Conservation (phyloP, 2,113 vertebrate species). For the Natator depressus region DNA sequence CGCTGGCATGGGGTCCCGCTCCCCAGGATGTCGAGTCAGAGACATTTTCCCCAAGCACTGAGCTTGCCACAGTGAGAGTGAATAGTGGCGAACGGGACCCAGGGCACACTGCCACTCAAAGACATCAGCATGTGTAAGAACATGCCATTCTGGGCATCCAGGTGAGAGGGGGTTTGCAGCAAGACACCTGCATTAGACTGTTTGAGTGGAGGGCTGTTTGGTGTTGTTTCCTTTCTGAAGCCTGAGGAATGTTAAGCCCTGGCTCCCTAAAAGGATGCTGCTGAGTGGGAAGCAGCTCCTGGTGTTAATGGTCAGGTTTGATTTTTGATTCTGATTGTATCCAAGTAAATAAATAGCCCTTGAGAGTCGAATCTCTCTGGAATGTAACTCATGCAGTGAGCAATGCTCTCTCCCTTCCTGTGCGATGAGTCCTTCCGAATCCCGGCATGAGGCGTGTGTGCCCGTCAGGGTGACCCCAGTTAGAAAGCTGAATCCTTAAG, state of each 20-base stretch:
- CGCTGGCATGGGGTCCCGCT: background rate
- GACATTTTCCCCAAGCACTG: background rate
- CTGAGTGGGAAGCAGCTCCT: background rate
- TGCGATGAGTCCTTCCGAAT: background rate
- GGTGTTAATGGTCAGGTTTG: background rate
- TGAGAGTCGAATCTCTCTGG: rapidly evolving
- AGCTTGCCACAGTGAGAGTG: rapidly evolving
- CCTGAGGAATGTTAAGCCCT: background rate
- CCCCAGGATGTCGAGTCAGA: background rate
- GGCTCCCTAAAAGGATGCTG: background rate
- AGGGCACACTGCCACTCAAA: background rate
- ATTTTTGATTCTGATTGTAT: background rate
- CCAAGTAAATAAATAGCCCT: background rate
- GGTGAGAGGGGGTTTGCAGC: rapidly evolving
- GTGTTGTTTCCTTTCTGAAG: rapidly evolving
- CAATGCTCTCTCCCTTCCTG: background rate
- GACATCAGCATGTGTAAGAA: background rate
- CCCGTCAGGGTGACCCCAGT: rapidly evolving
- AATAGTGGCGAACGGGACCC: background rate
- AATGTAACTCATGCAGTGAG: rapidly evolving
- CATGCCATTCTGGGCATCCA: rapidly evolving
- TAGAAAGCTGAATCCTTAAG: background rate
- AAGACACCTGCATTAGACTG: rapidly evolving
- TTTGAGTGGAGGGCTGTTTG: background rate
- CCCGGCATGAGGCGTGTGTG: background rate